Base-by-base conservation (phyloP, 2,113 vertebrate genomes). In the Mesoclemmys tuberculata region DNA sequence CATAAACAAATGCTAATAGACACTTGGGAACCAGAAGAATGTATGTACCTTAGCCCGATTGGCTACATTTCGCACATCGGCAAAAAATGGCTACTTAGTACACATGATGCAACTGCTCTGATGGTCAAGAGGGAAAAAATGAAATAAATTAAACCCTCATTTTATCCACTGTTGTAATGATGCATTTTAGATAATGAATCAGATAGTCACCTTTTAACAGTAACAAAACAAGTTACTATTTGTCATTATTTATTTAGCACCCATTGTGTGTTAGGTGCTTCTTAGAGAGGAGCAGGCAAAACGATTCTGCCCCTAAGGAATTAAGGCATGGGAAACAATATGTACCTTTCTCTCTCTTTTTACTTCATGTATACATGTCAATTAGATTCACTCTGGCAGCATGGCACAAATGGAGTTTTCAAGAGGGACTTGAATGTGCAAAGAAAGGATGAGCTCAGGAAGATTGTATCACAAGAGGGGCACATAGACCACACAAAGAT, bases 1-100 rank as follows among this genome's bases (percentile, higher is more conserved):
- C 92, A 89, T n/a, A 90, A 64, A 82, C 95, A 94, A 89, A 8
- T 35, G 55, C 93, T 87, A 93, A 85, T 77, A 90, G 90, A 79
- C 80, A 46, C 0, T 1, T 52, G 64, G 55, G 51, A 71, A 89
- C 55, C 38, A 84, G 55, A 95, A 91, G 52, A 80, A 95, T 93
- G 92, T 92, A 82, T 84, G 58, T 38, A 80, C 82, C 52, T 91
- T 83, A 61, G 61, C 38, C 80, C 87, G 29, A 46, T 61, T 88
- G 80, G 82, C 71, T 92, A 68, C 29, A 35, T 74, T 92, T 91
- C 38, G 3, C n/a, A 35, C 4, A 10, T 29, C 86, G 56, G 52
- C 12, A 82, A 94, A 94, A 55, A 92, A 85, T 48, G 82, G 55
- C 83, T 54, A 56, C 82, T 93, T 89, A 61, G 84, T 48, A 64